These are phyloP conservation scores for Oryzias sinensis DNA, from an alignment of 2,797 vertebrate species.

Conservation along the genomic window DNA sequence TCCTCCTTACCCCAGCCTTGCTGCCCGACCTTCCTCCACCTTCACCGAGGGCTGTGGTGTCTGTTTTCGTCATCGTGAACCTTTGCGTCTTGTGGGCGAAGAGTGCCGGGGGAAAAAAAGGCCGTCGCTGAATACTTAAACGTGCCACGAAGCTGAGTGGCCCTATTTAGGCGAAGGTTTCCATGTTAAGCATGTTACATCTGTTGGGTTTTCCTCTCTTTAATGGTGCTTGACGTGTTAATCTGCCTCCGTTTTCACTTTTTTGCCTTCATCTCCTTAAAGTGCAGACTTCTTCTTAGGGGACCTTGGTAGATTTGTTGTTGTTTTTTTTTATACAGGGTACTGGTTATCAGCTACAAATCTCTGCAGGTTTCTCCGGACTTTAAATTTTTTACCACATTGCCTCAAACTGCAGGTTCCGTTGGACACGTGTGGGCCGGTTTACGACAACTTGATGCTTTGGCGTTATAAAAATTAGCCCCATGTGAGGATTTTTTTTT, in stretches of 20 bases:
- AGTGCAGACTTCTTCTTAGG: constrained; percentile 49
- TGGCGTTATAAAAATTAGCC: constrained; percentile 34
- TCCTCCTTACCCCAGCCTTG: constrained; percentile 11
- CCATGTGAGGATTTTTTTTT: constrained; percentile 17
- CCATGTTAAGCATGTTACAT: constrained; percentile 49
- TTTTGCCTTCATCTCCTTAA: constrained; percentile 52
- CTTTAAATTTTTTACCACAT: constrained; percentile 39
- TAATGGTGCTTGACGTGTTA: constrained; percentile 47
- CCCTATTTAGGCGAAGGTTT: constrained; percentile 51
- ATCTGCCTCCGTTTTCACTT: constrained; percentile 57
- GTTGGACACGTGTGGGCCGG: constrained; percentile 44
- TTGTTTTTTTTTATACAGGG: constrained; percentile 53
- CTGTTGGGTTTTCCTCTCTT: constrained; percentile 25
- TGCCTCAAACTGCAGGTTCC: constrained; percentile 47
- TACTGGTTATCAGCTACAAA: constrained; percentile 54
- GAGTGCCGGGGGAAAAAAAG: constrained; percentile 14
- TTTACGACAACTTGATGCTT: constrained; percentile 47
- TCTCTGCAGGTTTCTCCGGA: constrained; percentile 41
- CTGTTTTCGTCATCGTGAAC: constrained; percentile 63
- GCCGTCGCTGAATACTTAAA: constrained; percentile 23
- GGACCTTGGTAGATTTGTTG: constrained; percentile 48
- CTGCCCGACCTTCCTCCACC: constrained; percentile 20
- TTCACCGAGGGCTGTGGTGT: constrained; percentile 25
- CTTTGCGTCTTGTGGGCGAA: constrained; percentile 45
- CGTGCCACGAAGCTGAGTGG: constrained; percentile 45